Evolutionary conservation across 2,797 vertebrate species (phyloP), one percentile per base, ranked within the genome.

Genomic region (Pempheris klunzingeri): DNA sequence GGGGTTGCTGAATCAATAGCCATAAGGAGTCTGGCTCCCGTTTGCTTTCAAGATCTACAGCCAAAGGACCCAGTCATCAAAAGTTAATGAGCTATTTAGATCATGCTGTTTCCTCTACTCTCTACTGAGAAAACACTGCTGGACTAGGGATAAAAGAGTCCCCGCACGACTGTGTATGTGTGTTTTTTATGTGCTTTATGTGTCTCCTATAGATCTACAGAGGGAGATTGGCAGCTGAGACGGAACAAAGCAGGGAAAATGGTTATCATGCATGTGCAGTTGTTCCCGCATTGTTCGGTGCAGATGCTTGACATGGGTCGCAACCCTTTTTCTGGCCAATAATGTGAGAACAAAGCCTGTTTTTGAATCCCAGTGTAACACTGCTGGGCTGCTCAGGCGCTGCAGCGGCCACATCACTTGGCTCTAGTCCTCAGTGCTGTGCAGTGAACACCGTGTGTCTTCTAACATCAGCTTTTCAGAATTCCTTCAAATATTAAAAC

Each of bases 51-150:
- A 92, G 88, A 93, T 92, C 88, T 92, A 92, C 92, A 92, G 90
- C 90, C 92, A 83, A 88, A 92, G 91, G 92, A 92, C 73, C 85
- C 85, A 90, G 83, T 91, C 93, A 93, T 93, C 90, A 93, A 93
- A 94, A 90, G 90, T 94, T 94, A 94, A 94, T 94, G 92, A 93
- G 92, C 92, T 94, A 92, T 93, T 93, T 92, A 91, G 90, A 92
- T 87, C 89, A 89, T 70, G 91, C 92, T 92, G 90, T 89, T 93
- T 92, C 88, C 90, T 87, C 82, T 66, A 76, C 87, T 86, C 87
- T 86, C 82, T 55, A 69, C 87, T 84, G 85, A 88, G 85, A 75
- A 89, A 89, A 90, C 90, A 83, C 71, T 73, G 78, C 81, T 67
- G 87, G 85, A 88, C 84, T 0, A 28, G 72, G 57, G 77, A 71